Percentiles rank a stretch among this genome's conserved stretches.
phyloP scores from a whole-genome alignment of 2,888 invertebrate species.

The Pollenia amentaria region DNA sequence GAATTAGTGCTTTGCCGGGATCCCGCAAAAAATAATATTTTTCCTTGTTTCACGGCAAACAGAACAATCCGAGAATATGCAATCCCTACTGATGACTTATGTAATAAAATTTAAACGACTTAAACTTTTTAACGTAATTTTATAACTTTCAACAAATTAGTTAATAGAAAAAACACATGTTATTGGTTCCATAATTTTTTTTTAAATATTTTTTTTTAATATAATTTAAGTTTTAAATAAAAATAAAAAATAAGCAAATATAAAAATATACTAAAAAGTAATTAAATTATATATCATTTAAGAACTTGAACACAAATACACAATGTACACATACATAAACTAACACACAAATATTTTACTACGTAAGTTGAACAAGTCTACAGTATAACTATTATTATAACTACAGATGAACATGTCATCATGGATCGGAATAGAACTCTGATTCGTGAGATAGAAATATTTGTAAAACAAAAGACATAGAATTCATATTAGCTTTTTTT shows the following conservation, averaged over 20 bases:
- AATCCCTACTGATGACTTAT: background rate
- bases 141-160: background rate
- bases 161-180: slow-evolving; percentile 8
- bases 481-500: too few species aligned
- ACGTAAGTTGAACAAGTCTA: background rate
- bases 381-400: background rate
- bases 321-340: background rate
- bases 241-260: slow-evolving; percentile 7
- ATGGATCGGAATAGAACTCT: slow-evolving; percentile 6
- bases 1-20: too few species aligned
- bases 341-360: background rate
- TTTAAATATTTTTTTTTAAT: slow-evolving; percentile 25
- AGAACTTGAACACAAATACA: slow-evolving; percentile 29
- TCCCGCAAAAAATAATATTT: too few species aligned
- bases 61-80: too few species aligned
- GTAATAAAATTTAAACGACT: background rate
- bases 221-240: slow-evolving; percentile 22
- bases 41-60: too few species aligned
- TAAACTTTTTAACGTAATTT: slow-evolving; percentile 17
- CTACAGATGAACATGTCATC: background rate
- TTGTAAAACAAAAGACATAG: too few species aligned
- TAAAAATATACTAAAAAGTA: slow-evolving; percentile 19
- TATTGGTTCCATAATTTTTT: slow-evolving; percentile 36
- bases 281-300: slow-evolving; percentile 26
- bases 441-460: too few species aligned